phyloP scores from a whole-genome alignment of 1,140 invertebrate species.

The Drosophila littoralis region DNA sequence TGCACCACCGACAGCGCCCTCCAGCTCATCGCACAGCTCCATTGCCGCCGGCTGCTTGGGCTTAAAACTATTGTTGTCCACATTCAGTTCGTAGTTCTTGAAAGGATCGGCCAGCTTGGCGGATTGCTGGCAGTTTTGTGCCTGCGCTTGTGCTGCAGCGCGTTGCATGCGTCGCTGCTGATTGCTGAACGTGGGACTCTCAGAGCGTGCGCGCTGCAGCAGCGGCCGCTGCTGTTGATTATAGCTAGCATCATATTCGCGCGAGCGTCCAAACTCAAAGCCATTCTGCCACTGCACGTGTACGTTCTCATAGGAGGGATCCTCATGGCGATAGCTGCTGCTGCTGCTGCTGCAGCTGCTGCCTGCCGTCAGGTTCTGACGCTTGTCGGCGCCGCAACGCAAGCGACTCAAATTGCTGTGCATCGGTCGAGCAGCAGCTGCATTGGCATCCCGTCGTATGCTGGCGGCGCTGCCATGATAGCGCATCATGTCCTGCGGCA shows the following conservation, averaged over 20 bases:
- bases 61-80: constrained; percentile 79
- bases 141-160: constrained; percentile 52
- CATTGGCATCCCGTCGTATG: constrained; percentile 51
- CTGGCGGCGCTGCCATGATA: constrained; percentile 59
- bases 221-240: constrained; percentile 59
- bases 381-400: constrained; percentile 46
- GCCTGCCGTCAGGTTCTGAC: constrained; percentile 32
- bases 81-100: constrained; percentile 79
- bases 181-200: constrained; percentile 80
- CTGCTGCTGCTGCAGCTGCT: constrained; percentile 14
- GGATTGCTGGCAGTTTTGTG: constrained; percentile 25
- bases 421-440: constrained; percentile 53
- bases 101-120: constrained; percentile 68
- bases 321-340: constrained; percentile 66
- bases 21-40: constrained; percentile 54
- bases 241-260: constrained; percentile 68
- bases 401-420: constrained; percentile 77
- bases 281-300: constrained; percentile 84
- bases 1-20: constrained; percentile 68
- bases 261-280: constrained; percentile 79
- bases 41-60: constrained; percentile 51
- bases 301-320: constrained; percentile 83
- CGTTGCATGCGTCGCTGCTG: constrained; percentile 72
- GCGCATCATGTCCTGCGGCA: constrained; percentile 79
- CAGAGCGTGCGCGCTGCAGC: constrained; percentile 73